These are phyloP conservation scores for Microtus pennsylvanicus DNA, from an alignment of 2,113 vertebrate genomes.

Conservation along the genomic window DNA sequence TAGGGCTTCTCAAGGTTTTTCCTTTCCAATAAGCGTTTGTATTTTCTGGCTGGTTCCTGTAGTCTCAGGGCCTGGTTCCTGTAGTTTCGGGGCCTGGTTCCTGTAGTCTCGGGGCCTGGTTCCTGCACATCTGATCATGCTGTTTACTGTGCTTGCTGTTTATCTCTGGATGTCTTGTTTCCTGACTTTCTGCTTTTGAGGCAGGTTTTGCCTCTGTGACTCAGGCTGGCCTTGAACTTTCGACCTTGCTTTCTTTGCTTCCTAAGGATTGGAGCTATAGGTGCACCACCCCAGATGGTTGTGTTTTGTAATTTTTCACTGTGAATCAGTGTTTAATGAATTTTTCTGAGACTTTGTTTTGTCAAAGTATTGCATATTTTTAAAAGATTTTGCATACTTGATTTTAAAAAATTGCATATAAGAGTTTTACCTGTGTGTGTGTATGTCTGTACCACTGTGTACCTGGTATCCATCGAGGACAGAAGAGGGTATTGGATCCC, in stretches of 20 bases:
- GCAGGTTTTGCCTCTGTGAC: background rate
- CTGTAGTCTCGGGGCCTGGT: background rate
- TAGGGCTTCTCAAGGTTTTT: background rate
- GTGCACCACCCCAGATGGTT: background rate
- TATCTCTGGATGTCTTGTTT: background rate
- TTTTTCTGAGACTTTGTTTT: background rate
- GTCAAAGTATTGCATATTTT: background rate
- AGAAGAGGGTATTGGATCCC: background rate
- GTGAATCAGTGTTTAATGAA: background rate
- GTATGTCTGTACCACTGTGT: background rate
- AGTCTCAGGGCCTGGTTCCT: background rate
- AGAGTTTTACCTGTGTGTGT: background rate
- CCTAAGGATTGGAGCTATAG: background rate
- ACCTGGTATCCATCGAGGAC: background rate
- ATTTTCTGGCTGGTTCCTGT: background rate
- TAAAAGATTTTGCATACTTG: background rate
- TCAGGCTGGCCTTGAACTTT: background rate
- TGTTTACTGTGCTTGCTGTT: background rate
- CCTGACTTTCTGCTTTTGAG: background rate
- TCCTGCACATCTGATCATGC: background rate
- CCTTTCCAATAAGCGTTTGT: background rate
- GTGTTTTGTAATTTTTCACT: background rate
- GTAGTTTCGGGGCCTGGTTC: background rate
- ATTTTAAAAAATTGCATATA: background rate
- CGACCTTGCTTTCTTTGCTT: background rate